Conservation (phyloP, 2,888 invertebrate species). For the Eilema depressum region DNA sequence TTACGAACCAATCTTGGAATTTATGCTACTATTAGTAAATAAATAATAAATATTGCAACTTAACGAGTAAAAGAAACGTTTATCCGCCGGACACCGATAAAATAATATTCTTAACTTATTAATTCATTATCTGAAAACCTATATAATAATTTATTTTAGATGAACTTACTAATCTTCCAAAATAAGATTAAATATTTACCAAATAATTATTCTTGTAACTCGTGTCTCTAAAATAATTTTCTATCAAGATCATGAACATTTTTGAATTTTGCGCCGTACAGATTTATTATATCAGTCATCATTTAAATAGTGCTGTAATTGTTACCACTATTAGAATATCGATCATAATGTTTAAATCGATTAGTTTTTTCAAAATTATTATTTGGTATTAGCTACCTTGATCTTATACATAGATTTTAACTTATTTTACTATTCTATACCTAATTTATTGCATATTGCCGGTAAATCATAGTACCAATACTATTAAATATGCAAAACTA, state of each 20-base stretch:
- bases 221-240: too few relatives aligned
- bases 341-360: not conserved
- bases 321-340: not conserved
- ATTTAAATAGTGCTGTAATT: constrained; percentile 27
- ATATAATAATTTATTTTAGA: not conserved
- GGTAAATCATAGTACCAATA: too few relatives aligned
- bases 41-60: not conserved
- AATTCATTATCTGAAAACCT: not conserved
- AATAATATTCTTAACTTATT: not conserved
- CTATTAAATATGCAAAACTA: too few relatives aligned
- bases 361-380: not conserved
- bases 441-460: too few relatives aligned
- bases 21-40: not conserved
- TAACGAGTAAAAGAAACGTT: not conserved
- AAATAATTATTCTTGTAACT: not conserved
- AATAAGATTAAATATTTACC: not conserved
- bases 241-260: not conserved
- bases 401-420: too few relatives aligned
- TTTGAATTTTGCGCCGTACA: constrained; percentile 39
- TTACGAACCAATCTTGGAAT: not conserved
- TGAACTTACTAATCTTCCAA: not conserved
- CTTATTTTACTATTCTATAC: not conserved
- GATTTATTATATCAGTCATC: not conserved
- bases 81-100: constrained; percentile 35
- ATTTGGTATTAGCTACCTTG: not conserved